Evolutionary conservation across 2,113 vertebrate species (phyloP).

Genomic region (Syrmaticus mikado): DNA sequence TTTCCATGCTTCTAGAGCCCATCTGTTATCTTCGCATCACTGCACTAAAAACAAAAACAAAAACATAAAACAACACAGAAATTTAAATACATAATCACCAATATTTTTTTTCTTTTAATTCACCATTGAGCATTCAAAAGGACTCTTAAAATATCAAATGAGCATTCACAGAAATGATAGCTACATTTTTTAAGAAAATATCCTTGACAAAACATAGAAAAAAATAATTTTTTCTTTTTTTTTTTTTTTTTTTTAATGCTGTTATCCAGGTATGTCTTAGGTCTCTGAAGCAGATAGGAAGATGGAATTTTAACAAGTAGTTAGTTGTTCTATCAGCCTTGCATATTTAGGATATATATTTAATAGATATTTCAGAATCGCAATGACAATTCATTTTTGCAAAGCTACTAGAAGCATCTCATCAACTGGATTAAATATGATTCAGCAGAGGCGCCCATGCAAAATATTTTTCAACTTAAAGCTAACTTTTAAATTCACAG

Average conservation of each 20-base stretch:
- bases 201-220: conserved; percentile 79
- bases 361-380: not conserved
- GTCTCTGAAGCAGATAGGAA: not conserved
- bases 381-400: not conserved
- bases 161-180: conserved; percentile 83
- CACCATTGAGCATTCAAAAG: conserved; percentile 86
- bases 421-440: not conserved
- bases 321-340: not conserved
- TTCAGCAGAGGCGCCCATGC: not conserved
- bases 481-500: not conserved
- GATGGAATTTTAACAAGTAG: not conserved
- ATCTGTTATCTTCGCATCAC: not conserved
- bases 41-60: not conserved
- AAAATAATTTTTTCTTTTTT: conserved; percentile 81
- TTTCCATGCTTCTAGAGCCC: not conserved
- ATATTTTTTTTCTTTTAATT: not conserved
- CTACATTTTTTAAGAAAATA: conserved; percentile 81
- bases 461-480: not conserved
- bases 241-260: conserved; percentile 84
- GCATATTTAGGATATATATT: not conserved
- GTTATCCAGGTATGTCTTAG: conserved; percentile 78
- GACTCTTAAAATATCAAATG: conserved; percentile 81
- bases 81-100: not conserved
- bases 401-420: not conserved
- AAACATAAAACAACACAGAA: not conserved